Base-by-base conservation (phyloP, 64 coral and sea anemone genomes). In the Actinia equina region DNA sequence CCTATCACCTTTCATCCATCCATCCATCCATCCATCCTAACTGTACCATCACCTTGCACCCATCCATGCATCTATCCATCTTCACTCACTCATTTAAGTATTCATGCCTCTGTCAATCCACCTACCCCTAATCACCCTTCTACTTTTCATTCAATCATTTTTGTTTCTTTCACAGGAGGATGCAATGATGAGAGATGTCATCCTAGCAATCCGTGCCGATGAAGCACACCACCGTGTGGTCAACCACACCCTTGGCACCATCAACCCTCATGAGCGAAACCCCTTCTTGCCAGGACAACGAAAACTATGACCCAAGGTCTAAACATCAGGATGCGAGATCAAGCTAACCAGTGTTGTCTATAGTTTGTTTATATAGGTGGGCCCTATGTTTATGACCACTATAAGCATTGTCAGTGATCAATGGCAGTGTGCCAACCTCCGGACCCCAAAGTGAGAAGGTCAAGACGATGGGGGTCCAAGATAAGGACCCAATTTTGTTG, bases 211-310 rank as follows among this genome's bases (percentile, higher is more conserved):
- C 61, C 91, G 97, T 76, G 97, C 97, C 3, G 97, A 99, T 81
- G 97, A 99, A 84, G 97, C 97, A 7, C 97, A 99, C 26, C 97
- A 99, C 88, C 86, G 97, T 80, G 71, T 95, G n/a, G 88, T 99
- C 26, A 99, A 99, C 70, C 97, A 99, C 82, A 99, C 97, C 22
- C 88, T 99, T 7, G 88, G 92, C 65, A 93, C 97, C 17, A 99
- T 93, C 55, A 88, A 94, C 63, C 77, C 91, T 43, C 89, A 99
- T 55, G 80, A 95, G 42, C 91, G 86, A 90, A 99, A 99, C 74
- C 97, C 97, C 59, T 99, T 99, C 74, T 80, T 87, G 61, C 97
- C 97, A 26, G 93, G 97, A 44, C 84, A 99, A 70, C 89, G 92
- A 83, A 95, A 99, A 61, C 89, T 99, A 61, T 99, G 77, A 57